Evolutionary conservation across 2,888 invertebrate genomes (phyloP), one percentile per base, ranked within the genome.

Genomic region (Drosophila meridionalis): DNA sequence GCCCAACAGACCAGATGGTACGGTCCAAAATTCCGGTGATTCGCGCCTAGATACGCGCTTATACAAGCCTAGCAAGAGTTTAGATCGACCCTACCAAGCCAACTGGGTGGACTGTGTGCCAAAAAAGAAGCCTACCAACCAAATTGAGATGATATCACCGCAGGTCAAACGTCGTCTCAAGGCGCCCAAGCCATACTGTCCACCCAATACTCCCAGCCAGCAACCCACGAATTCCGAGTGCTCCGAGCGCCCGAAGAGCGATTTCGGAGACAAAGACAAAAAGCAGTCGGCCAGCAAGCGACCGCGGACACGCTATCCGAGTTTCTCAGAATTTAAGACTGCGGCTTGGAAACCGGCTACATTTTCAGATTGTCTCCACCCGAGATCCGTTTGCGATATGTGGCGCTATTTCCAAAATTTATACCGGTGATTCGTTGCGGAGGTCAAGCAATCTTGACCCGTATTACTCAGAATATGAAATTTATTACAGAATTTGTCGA

Each of bases 271-370:
- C 8, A 74, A 55, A 8, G 6, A 42, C 8, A 74, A 55, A 8
- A 4, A 4, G 0, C 32, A 2, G 2, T 0, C 60, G 6, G 32
- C 30, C 0, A 11, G 8, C 0, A 47, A 45, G 3, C 72, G 85
- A 0, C 58, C 4, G 1, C 43, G 32, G 0, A 71, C 75, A 7
- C 66, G 59, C 9, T 84, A 84, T 32, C 82, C 76, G 4, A 72
- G 76, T 32, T 87, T 69, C 58, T 87, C 86, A 0, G 88, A 87
- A 42, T 73, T 68, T 34, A 11, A 50, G 43, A 26, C 6, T 53
- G 0, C 0, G 11, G 48, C 42, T 2, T 4, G 47, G 9, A 6
- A 5, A 68, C 52, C 11, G 64, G 5, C 9, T 32, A 8, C 1
- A 20, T 20, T 14, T 12, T 7, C 3, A 0, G 3, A 58, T 14